These are phyloP conservation scores for Torymus tubicola DNA, from an alignment of 2,888 invertebrate species.

Conservation along the genomic window DNA sequence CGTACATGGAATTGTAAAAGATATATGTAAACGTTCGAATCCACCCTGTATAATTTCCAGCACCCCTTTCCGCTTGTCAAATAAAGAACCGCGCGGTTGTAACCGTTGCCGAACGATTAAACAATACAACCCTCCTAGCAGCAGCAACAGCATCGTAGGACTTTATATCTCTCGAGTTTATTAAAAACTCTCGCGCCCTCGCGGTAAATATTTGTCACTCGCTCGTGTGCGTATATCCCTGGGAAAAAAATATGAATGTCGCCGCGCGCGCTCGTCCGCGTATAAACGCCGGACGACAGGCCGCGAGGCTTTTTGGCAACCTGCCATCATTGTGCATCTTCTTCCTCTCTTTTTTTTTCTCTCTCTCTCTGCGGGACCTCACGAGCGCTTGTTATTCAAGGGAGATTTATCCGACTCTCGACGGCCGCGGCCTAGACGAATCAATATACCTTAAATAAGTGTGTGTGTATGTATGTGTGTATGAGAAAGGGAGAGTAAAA, in stretches of 20 bases:
- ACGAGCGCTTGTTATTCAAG: conserved; percentile 18
- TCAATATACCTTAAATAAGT: conserved; percentile 9
- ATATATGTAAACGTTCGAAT: too few species aligned
- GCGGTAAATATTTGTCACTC: conserved; percentile 43
- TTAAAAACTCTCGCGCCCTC: conserved; percentile 14
- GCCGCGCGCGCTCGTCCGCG: not conserved
- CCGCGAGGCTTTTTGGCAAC: conserved; percentile 42
- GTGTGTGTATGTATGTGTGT: too few species aligned
- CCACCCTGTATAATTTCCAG: too few species aligned
- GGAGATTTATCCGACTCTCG: conserved; percentile 25
- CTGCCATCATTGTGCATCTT: conserved; percentile 6
- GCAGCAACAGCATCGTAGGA: not conserved
- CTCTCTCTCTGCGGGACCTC: not conserved
- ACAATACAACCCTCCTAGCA: not conserved
- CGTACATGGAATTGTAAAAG: too few species aligned
- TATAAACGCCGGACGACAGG: conserved; percentile 41
- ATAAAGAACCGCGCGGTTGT: too few species aligned
- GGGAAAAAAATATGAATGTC: conserved; percentile 22
- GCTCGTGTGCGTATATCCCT: not conserved
- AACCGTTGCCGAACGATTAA: not conserved
- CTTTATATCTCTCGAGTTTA: not conserved
- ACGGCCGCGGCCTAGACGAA: not conserved
- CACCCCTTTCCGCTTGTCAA: too few species aligned
- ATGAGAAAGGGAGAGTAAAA: too few species aligned
- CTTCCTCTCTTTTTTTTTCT: conserved; percentile 4